phyloP scores from a whole-genome alignment of 2,113 vertebrate species.

The Phainopepla nitens region DNA sequence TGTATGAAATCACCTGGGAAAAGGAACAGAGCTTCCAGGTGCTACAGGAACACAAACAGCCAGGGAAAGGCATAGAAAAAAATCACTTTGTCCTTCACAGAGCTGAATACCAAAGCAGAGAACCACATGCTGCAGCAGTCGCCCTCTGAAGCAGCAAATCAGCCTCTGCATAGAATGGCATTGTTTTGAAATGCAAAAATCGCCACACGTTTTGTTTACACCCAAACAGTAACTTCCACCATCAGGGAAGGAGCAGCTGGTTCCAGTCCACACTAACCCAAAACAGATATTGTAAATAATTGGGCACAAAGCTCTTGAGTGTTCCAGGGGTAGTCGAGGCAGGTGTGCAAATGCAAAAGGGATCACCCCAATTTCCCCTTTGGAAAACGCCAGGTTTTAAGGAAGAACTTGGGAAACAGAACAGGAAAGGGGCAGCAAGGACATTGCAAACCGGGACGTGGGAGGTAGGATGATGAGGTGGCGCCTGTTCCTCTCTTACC shows the following conservation, averaged over 20 bases:
- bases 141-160: not conserved
- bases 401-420: not conserved
- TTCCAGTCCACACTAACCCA: not conserved
- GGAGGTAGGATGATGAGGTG: accelerated
- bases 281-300: not conserved
- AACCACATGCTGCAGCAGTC: not conserved
- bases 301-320: not conserved
- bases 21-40: not conserved
- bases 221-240: not conserved
- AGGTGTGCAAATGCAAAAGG: not conserved
- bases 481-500: slow-evolving; percentile 43
- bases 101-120: not conserved
- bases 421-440: not conserved
- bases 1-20: not conserved
- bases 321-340: not conserved
- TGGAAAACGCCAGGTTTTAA: not conserved
- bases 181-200: not conserved
- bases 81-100: not conserved
- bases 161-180: accelerated
- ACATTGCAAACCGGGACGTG: accelerated
- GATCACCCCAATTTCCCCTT: not conserved
- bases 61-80: not conserved
- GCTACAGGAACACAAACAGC: not conserved
- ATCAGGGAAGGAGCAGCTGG: accelerated
- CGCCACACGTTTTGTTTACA: accelerated